A percentile compares a stretch with the other conserved stretches of the same genome.
phyloP scores from a whole-genome alignment of 1,140 invertebrate genomes.

The Lepidurus apus region DNA sequence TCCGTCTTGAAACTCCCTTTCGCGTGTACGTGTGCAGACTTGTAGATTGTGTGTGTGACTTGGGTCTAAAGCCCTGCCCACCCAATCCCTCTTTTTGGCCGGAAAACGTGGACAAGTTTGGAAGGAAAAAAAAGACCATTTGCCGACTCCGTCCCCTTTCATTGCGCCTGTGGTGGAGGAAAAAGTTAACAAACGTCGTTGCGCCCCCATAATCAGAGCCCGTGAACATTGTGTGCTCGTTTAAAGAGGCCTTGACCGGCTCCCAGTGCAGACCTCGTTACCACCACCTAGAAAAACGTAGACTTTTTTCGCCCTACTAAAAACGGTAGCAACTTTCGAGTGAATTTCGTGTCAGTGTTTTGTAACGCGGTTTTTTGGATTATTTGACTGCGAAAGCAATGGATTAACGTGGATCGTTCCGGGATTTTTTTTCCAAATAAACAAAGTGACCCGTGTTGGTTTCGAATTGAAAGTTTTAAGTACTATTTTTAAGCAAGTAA shows the following conservation, averaged over 20 bases:
- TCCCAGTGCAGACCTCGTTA: conserved; percentile 14
- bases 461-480: not conserved
- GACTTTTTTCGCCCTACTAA: not conserved
- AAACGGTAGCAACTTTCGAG: not conserved
- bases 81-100: not conserved
- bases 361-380: too few relatives aligned
- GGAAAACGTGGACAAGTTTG: not conserved
- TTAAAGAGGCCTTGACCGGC: conserved; percentile 20
- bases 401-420: too few relatives aligned
- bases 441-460: not conserved
- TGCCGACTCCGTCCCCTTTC: conserved; percentile 7
- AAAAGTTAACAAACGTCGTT: conserved; percentile 19
- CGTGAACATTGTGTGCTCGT: conserved; percentile 14
- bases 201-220: conserved; percentile 16
- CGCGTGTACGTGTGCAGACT: not conserved
- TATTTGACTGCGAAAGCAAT: too few relatives aligned
- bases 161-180: conserved; percentile 17
- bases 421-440: too few relatives aligned
- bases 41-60: not conserved
- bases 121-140: conserved; percentile 2
- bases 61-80: not conserved
- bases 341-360: not conserved
- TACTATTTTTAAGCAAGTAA: not conserved
- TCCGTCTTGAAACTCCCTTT: not conserved
- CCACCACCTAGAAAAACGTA: not conserved